Conservation (phyloP, 2,113 vertebrate genomes). For the Takifugu flavidus region DNA sequence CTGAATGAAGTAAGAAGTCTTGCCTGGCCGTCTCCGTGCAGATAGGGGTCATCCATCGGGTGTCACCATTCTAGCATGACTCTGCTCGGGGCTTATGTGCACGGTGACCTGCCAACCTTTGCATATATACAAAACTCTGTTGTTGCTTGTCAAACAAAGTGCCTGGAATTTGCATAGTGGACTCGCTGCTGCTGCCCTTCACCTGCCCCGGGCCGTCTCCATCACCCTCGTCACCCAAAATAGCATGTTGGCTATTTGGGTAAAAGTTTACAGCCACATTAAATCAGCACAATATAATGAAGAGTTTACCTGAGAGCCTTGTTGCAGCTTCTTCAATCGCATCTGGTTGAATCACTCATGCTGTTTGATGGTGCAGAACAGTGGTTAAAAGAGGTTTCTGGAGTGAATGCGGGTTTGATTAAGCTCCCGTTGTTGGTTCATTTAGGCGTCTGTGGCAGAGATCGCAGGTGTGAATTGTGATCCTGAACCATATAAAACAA, state of each 20-base stretch:
- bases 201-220: slow-evolving; percentile 48
- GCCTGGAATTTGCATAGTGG: slow-evolving; percentile 71
- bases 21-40: slow-evolving; percentile 29
- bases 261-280: background rate
- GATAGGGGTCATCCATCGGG: slow-evolving; percentile 58
- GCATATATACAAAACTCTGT: slow-evolving; percentile 74
- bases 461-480: too few species aligned
- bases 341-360: background rate
- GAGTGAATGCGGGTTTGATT: too few species aligned
- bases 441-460: too few species aligned
- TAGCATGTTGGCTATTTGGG: slow-evolving; percentile 10
- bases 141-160: slow-evolving; percentile 77
- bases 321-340: background rate
- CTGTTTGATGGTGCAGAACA: background rate
- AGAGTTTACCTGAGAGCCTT: background rate
- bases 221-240: slow-evolving; percentile 21
- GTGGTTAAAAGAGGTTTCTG: too few species aligned
- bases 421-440: too few species aligned
- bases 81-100: slow-evolving; percentile 37
- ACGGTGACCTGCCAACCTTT: slow-evolving; percentile 66
- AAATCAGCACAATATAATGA: too few species aligned
- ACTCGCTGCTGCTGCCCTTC: slow-evolving; percentile 69
- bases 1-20: slow-evolving; percentile 29
- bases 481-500: too few species aligned
- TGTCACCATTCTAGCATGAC: slow-evolving; percentile 57